phyloP scores from a whole-genome alignment of 2,797 vertebrate genomes.

The Myotis planiceps region DNA sequence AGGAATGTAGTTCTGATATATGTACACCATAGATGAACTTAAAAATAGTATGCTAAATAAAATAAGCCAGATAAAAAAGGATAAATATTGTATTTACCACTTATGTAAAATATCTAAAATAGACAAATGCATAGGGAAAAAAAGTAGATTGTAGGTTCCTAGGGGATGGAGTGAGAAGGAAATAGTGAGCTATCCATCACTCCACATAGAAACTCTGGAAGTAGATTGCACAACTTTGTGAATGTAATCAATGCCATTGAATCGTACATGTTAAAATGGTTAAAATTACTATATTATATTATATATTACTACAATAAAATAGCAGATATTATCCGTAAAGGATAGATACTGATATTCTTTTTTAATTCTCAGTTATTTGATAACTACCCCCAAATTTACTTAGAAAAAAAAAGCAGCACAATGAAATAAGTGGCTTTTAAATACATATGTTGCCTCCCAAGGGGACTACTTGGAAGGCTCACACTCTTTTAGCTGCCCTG shows the following conservation, averaged over 20 bases:
- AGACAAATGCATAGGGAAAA: neutral
- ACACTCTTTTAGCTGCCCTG: neutral
- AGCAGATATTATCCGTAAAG: neutral
- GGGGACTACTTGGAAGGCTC: neutral
- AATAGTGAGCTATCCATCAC: neutral
- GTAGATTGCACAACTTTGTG: neutral
- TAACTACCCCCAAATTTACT: neutral
- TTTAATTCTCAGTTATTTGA: neutral
- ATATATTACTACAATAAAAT: neutral
- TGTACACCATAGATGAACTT: neutral
- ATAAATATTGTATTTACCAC: neutral
- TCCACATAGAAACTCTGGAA: neutral
- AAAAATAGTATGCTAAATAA: neutral
- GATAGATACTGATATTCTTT: neutral
- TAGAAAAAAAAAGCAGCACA: neutral
- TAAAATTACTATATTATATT: neutral
- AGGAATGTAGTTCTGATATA: neutral
- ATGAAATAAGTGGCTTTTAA: neutral
- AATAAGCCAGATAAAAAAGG: neutral
- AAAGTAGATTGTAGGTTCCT: neutral
- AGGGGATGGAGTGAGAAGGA: fast-evolving
- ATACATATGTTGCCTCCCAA: neutral
- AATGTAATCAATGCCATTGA: neutral
- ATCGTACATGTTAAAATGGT: neutral
- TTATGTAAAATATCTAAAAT: neutral